Evolutionary conservation across 1,140 invertebrate species (phyloP).

Genomic region (Drosophila carrolli): DNA sequence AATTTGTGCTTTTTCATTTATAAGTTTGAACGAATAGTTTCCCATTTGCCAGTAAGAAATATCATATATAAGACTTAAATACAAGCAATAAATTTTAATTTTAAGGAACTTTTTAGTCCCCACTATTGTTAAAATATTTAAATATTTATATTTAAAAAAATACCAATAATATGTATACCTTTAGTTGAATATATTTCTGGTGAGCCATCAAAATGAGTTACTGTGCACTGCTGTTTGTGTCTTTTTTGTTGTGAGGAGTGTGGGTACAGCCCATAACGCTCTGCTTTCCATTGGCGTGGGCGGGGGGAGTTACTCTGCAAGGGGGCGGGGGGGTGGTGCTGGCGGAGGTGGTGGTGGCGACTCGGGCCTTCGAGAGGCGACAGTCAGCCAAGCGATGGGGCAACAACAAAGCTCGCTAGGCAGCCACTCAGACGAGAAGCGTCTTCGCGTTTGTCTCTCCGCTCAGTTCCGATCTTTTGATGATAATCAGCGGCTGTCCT

Average conservation of each 20-base stretch:
- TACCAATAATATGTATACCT: no score
- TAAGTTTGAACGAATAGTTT: no score
- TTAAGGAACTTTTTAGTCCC: no score
- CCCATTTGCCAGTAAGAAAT: no score
- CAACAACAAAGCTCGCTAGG: constrained; percentile 21
- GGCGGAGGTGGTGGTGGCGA: neutral
- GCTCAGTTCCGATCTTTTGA: constrained; percentile 78
- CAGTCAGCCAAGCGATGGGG: constrained; percentile 37
- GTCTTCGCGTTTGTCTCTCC: constrained; percentile 71
- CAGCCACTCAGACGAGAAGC: constrained; percentile 68
- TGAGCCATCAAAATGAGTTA: neutral
- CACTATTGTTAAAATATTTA: no score
- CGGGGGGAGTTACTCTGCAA: neutral
- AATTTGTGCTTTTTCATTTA: no score
- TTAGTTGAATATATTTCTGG: no score
- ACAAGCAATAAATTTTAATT: no score
- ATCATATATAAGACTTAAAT: no score
- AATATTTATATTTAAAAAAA: no score
- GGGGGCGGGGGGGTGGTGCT: neutral
- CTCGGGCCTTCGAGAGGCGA: constrained; percentile 8
- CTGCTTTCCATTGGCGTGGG: constrained; percentile 42
- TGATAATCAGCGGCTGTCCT: constrained; percentile 76
- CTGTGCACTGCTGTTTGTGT: neutral
- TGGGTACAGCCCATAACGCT: constrained; percentile 56
- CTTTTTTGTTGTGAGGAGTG: constrained; percentile 13